These are phyloP conservation scores for Heterodera schachtii DNA, from an alignment of 1,140 invertebrate species.

Conservation along the genomic window DNA sequence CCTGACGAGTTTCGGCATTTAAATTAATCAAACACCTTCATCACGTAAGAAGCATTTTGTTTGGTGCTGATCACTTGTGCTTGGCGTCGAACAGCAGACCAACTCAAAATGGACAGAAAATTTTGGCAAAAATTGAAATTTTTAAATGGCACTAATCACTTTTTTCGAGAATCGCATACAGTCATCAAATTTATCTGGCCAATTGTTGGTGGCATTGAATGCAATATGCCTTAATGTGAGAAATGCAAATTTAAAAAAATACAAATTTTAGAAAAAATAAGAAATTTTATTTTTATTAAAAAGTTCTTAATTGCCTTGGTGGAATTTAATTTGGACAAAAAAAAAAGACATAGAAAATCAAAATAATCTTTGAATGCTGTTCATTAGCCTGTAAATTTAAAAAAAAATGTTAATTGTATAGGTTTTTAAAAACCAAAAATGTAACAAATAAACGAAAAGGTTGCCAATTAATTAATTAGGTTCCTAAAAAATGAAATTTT, in stretches of 20 bases:
- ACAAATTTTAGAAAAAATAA: too few relatives aligned
- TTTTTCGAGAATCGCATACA: background rate
- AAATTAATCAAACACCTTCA: background rate
- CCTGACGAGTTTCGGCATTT: background rate
- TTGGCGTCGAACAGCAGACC: slow-evolving; percentile 24
- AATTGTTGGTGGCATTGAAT: slow-evolving; percentile 2
- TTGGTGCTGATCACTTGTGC: slow-evolving; percentile 15
- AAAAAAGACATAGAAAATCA: too few relatives aligned
- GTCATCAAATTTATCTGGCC: slow-evolving; percentile 1
- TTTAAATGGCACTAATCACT: background rate
- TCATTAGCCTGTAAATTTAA: too few relatives aligned
- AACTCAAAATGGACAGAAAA: background rate
- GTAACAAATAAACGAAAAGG: too few relatives aligned
- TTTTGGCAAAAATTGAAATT: background rate
- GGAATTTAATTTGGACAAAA: too few relatives aligned
- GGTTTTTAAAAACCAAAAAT: too few relatives aligned
- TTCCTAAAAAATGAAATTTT: too few relatives aligned
- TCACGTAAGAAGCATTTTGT: slow-evolving; percentile 26
- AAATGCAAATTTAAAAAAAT: background rate
- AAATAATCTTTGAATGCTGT: too few relatives aligned
- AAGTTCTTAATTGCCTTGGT: too few relatives aligned
- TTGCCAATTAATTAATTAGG: too few relatives aligned
- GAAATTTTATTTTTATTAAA: too few relatives aligned
- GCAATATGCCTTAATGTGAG: background rate
- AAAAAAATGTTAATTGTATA: too few relatives aligned